Conservation (phyloP, 1,140 invertebrate genomes). For the Oryctes rhinoceros region DNA sequence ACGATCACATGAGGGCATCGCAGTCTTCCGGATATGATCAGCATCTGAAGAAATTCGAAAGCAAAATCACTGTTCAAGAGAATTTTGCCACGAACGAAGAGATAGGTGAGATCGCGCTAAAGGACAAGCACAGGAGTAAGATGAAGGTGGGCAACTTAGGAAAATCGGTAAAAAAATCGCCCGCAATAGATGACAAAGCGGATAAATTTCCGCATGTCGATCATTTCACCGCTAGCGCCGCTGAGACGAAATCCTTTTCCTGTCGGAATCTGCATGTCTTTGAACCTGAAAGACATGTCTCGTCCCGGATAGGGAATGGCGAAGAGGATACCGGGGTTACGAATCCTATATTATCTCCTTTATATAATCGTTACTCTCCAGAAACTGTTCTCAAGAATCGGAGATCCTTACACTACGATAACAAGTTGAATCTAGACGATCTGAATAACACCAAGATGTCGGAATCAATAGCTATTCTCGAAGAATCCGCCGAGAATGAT, state of each 20-base stretch:
- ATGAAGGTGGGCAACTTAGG: constrained; percentile 36
- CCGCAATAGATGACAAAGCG: neutral
- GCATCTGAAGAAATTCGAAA: constrained; percentile 31
- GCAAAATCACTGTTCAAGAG: constrained; percentile 26
- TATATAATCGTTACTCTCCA: constrained; percentile 42
- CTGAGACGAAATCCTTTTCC: constrained; percentile 17
- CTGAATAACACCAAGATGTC: constrained; percentile 33
- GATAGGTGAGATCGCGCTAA: constrained; percentile 55
- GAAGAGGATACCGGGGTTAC: neutral
- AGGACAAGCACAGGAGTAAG: constrained; percentile 56
- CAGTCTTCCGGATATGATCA: constrained; percentile 15
- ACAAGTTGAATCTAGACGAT: constrained; percentile 40
- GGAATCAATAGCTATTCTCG: constrained; percentile 43
- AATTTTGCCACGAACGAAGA: constrained; percentile 49
- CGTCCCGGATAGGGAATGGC: neutral
- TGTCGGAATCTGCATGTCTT: constrained; percentile 46
- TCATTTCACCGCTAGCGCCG: neutral
- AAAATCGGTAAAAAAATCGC: constrained; percentile 22
- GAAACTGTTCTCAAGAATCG: constrained; percentile 39
- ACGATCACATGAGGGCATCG: constrained; percentile 8
- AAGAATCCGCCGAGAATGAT: constrained; percentile 42
- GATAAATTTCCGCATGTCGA: constrained; percentile 33
- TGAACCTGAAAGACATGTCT: constrained; percentile 39
- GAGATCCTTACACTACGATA: constrained; percentile 36
- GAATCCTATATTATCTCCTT: constrained; percentile 40